Evolutionary conservation across 2,797 vertebrate species (phyloP).

Genomic region (Carcharodon carcharias): DNA sequence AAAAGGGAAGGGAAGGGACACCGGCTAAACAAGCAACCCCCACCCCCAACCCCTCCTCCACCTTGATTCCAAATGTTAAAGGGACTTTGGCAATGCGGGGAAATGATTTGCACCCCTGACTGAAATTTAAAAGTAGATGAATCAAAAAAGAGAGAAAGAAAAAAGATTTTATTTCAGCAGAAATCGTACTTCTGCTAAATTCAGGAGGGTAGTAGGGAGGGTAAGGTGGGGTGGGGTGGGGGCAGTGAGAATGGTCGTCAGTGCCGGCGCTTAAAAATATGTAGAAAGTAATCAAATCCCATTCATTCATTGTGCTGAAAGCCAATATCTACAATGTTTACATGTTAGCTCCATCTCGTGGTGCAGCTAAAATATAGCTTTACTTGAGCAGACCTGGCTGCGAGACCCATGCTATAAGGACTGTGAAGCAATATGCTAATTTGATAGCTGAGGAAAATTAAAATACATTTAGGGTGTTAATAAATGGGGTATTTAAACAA

Average conservation of each 20-base stretch:
- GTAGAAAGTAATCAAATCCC: background rate
- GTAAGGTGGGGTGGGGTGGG: too few species aligned
- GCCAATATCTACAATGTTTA: background rate
- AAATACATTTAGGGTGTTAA: constrained; percentile 45
- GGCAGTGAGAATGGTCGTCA: background rate
- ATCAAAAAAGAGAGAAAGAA: background rate
- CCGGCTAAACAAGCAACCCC: background rate
- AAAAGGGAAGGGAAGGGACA: too few species aligned
- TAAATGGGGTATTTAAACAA: constrained; percentile 34
- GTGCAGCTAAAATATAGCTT: background rate
- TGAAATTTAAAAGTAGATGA: background rate
- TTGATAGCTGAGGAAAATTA: constrained; percentile 44
- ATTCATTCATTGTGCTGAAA: background rate
- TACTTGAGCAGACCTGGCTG: background rate
- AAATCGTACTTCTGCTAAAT: background rate
- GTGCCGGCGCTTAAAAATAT: background rate
- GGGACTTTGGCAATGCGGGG: background rate
- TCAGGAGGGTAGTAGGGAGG: background rate
- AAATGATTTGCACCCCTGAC: background rate
- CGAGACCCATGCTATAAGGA: background rate
- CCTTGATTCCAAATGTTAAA: background rate
- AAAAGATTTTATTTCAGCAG: background rate
- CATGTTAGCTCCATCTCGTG: constrained; percentile 14
- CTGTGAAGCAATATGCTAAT: background rate
- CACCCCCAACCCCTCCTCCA: too few species aligned